phyloP scores from a whole-genome alignment of 2,888 invertebrate species.

The Patella ulyssiponensis region DNA sequence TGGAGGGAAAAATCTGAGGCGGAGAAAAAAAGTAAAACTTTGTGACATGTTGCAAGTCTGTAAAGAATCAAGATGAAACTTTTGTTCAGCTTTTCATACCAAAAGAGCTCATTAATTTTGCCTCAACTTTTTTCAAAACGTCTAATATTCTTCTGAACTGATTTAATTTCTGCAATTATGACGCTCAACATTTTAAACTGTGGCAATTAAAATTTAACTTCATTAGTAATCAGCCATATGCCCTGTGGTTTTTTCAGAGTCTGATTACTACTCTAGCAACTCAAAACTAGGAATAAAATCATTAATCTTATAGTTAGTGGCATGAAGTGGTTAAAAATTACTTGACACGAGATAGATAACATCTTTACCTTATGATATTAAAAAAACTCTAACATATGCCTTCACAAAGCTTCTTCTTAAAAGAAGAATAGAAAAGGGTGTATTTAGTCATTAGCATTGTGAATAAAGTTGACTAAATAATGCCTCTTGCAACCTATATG shows the following conservation, averaged over 20 bases:
- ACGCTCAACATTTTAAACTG: conserved; percentile 3
- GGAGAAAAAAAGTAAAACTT: not conserved
- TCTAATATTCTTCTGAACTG: conserved; percentile 9
- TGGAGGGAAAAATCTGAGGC: not conserved
- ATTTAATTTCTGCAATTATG: conserved; percentile 9
- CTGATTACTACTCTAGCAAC: conserved; percentile 16
- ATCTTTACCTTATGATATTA: too few species aligned
- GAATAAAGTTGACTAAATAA: too few species aligned
- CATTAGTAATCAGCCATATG: conserved; percentile 26
- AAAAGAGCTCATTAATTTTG: conserved; percentile 7
- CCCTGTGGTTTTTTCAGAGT: conserved; percentile 30
- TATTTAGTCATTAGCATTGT: too few species aligned
- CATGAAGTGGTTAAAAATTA: not conserved
- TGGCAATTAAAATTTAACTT: not conserved
- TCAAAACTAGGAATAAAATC: not conserved
- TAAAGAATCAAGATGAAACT: conserved; percentile 3
- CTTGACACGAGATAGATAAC: too few species aligned
- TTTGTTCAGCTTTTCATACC: not conserved
- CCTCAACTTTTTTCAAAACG: not conserved
- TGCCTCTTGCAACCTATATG: too few species aligned
- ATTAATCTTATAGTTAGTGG: not conserved
- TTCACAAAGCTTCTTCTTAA: too few species aligned
- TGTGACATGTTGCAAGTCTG: conserved; percentile 1
- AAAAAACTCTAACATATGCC: too few species aligned
- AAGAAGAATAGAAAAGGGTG: too few species aligned